Base-by-base conservation (phyloP, 2,797 vertebrate genomes). In the Manis pentadactyla region DNA sequence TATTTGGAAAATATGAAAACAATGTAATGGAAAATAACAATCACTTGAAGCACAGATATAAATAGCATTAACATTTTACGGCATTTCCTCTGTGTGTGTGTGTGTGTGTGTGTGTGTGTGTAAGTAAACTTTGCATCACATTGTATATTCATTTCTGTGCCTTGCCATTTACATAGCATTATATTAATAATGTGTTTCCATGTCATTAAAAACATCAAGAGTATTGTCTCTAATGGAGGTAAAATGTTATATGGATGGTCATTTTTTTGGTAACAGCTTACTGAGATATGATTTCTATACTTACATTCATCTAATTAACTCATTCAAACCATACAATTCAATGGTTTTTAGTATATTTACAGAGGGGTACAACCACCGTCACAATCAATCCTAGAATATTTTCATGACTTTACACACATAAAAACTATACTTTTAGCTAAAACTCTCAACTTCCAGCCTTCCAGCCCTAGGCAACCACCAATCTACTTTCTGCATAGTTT, bases 1-100 rank as follows among this genome's bases (percentile, higher is more conserved):
- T 74, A 94, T 75, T 95, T 87, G 51, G 51, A 90, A 97, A 96
- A 84, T 84, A 81, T 87, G 37, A 93, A 90, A 87, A 87, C 61
- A 51, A 90, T 89, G 49, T 51, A 93, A 87, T 93, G 71, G 57
- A 95, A 96, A 95, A 51, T 87, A 68, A 96, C 93, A 87, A 57
- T 73, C 31, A 79, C 34, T 79, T 78, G 57, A 88, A 89, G 31
- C 4, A 1, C 17, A 78, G 59, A 75, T 74, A 73, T 49, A 92
- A 92, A 78, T 75, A 89, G 55, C 61, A 74, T 73, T 79, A 57
- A 79, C 14, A 61, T 79, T 87, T 87, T 57, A 79, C 53, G 21
- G 19, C 7, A 90, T 63, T 90, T 93, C 17, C 46, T 69, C 90
- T 94, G 46, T 81, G 3, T 53, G 14, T 90, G 5, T 77, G 11